Evolutionary conservation across 2,113 vertebrate species (phyloP), one percentile per base, ranked within the genome.

Genomic region (Calyptommatus sinebrachiatus): DNA sequence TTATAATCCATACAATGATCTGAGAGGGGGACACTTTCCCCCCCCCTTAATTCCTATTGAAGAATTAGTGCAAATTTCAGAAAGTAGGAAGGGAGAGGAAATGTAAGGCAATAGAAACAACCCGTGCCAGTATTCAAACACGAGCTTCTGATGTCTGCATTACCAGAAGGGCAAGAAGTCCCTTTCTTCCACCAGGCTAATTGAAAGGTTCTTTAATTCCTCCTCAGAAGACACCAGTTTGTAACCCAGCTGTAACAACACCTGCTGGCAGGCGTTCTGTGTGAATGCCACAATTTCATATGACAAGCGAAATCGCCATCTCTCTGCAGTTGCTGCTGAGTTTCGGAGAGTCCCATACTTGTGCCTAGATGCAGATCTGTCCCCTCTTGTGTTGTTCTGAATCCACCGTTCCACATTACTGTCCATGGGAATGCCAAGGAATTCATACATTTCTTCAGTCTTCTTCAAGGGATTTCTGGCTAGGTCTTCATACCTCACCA

Each of bases 401-500:
- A 99, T 99, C 98, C 98, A 99, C 88, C 96, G 95, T 80, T 96
- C 96, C 0, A 99, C 96, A 0, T 96, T 98, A 90, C 95, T 90
- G 92, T 98, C 97, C 96, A 98, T 73, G 22, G 96, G 92, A 86
- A 99, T 94, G 29, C 98, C 97, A 88, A 99, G 93, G 90, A 96
- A 99, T 71, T 97, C 94, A 0, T 99, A 99, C 84, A 99, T 99
- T 94, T 99, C 97, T 92, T 96, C 96, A 0, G 97, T 98, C 93
- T 99, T 99, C 88, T 95, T 94, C 85, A 97, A 95, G 26, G 98
- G 98, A 85, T 97, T 97, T 83, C 96, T 90, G 11, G 98, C 97
- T 91, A 99, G 92, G 91, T 99, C 98, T 95, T 99, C 98, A 0
- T 99, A 99, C 77, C 98, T 95, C 87, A 99, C 96, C 89, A 99